Conservation (phyloP, 1,140 invertebrate species). For the Heliconius himera region DNA sequence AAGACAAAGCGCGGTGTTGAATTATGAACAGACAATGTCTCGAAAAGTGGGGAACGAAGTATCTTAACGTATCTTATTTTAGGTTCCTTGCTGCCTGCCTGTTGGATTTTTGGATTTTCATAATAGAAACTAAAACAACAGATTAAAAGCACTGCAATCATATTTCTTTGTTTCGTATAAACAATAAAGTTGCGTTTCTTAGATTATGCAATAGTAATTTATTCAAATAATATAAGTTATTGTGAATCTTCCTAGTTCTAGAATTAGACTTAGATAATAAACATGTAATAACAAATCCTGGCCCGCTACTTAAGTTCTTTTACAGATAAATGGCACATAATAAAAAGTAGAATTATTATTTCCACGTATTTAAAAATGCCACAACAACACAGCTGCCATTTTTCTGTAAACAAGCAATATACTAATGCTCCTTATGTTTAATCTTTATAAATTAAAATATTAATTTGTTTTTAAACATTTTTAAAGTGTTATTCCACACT, state of each 20-base stretch:
- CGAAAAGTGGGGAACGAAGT: no score
- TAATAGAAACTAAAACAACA: background rate
- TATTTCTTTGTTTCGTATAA: background rate
- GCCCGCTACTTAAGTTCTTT: conserved; percentile 1
- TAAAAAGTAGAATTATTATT: background rate
- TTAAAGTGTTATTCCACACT: no score
- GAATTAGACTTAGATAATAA: conserved; percentile 21
- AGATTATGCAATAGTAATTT: conserved; percentile 23
- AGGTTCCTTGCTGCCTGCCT: no score
- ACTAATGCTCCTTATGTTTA: background rate
- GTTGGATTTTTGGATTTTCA: no score
- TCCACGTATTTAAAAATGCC: background rate
- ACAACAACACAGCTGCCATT: conserved; percentile 9
- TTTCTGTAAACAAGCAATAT: background rate
- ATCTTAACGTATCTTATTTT: no score
- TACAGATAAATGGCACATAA: background rate
- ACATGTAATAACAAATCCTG: conserved; percentile 18
- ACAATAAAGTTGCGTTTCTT: conserved; percentile 25
- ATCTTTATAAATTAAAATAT: no score
- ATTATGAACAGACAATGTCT: background rate
- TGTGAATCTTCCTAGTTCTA: conserved; percentile 40
- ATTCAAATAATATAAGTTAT: conserved; percentile 39
- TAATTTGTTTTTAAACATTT: background rate
- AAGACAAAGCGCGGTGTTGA: background rate
- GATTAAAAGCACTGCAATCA: background rate